Conservation (phyloP, 2,797 vertebrate species). For the Epinephelus coioides region DNA sequence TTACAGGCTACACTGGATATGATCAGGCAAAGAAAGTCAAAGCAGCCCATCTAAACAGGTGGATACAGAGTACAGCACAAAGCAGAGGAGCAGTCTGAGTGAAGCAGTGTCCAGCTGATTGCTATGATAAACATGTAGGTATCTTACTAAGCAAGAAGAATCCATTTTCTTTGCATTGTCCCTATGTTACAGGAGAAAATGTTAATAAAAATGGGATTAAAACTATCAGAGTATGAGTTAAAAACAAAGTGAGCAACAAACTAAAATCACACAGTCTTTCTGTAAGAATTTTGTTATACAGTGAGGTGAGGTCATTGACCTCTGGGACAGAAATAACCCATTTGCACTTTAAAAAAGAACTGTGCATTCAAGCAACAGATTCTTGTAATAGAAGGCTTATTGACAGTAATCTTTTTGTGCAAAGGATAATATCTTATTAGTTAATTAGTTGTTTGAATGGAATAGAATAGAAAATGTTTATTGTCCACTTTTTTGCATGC, state of each 20-base stretch:
- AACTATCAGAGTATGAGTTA: not conserved
- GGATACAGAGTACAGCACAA: not conserved
- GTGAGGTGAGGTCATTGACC: not conserved
- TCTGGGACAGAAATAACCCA: not conserved
- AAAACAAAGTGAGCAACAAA: not conserved
- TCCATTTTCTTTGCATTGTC: not conserved
- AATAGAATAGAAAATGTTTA: too few relatives aligned
- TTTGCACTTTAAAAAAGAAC: not conserved
- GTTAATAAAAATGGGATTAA: not conserved
- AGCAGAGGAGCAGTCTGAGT: not conserved
- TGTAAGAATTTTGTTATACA: not conserved
- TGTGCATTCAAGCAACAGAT: not conserved
- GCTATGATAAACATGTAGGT: not conserved
- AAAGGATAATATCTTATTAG: not conserved
- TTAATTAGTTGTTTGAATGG: too few relatives aligned
- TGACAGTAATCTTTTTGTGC: not conserved
- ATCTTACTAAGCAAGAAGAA: accelerated
- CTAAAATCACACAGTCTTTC: not conserved
- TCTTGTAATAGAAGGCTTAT: not conserved
- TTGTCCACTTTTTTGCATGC: too few relatives aligned
- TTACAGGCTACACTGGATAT: not conserved
- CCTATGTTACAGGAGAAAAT: not conserved
- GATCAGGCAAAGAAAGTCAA: not conserved
- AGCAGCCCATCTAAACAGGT: not conserved
- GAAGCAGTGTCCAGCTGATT: not conserved